These are phyloP conservation scores for Pararge aegeria DNA, from an alignment of 1,140 invertebrate species.

Conservation along the genomic window DNA sequence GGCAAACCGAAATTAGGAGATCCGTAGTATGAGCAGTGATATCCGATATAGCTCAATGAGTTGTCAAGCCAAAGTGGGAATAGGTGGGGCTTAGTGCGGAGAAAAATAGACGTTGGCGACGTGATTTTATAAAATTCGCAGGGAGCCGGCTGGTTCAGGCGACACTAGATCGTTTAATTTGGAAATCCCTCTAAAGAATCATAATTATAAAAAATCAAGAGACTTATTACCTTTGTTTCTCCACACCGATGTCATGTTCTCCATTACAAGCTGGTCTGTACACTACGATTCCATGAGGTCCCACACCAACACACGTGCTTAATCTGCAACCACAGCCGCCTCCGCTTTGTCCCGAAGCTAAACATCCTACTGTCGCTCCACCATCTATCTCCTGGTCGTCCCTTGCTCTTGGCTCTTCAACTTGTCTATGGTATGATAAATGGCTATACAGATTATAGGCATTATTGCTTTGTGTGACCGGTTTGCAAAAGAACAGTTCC, in stretches of 20 bases:
- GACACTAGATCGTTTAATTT: too few relatives aligned
- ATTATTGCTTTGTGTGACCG: constrained; percentile 66
- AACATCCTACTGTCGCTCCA: constrained; percentile 72
- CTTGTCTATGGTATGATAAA: constrained; percentile 66
- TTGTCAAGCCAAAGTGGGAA: too few relatives aligned
- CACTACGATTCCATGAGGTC: constrained; percentile 90
- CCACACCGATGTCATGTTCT: constrained; percentile 79
- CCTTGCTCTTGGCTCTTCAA: constrained; percentile 63
- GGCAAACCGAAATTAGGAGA: too few relatives aligned
- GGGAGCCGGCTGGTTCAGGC: too few relatives aligned
- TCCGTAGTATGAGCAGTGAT: too few relatives aligned
- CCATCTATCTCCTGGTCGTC: constrained; percentile 74
- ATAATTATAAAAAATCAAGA: too few relatives aligned
- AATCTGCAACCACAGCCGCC: constrained; percentile 73
- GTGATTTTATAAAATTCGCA: too few relatives aligned
- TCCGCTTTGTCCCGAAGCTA: constrained; percentile 62
- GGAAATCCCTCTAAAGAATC: too few relatives aligned
- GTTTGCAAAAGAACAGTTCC: constrained; percentile 89
- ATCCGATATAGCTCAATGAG: too few relatives aligned
- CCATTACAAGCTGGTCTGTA: constrained; percentile 81
- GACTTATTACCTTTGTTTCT: constrained; percentile 81
- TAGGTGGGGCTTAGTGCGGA: too few relatives aligned
- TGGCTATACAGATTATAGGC: constrained; percentile 76
- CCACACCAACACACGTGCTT: constrained; percentile 84
- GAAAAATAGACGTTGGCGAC: too few relatives aligned